Percentiles rank a stretch among this genome's conserved stretches.
These are phyloP conservation scores for Labeo calbasu DNA, from an alignment of 2,797 vertebrate species.

Conservation along the genomic window DNA sequence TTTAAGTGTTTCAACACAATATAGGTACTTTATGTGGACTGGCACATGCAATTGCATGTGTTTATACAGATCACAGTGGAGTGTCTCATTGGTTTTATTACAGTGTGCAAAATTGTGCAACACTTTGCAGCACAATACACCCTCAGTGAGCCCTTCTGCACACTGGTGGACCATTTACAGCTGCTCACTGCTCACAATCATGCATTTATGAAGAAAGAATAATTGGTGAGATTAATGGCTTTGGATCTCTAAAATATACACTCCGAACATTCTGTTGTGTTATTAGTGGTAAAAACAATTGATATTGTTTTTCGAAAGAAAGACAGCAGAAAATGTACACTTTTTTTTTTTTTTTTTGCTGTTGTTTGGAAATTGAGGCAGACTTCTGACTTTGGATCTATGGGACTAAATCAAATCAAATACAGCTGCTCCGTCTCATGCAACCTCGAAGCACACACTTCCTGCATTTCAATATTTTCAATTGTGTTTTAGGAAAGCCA, in stretches of 20 bases:
- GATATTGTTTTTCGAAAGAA: background rate
- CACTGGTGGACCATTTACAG: no score
- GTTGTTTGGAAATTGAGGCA: background rate
- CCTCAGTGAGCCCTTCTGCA: no score
- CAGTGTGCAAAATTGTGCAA: background rate
- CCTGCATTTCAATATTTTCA: background rate
- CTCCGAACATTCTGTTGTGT: background rate
- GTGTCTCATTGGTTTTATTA: background rate
- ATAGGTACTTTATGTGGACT: background rate
- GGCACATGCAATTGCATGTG: background rate
- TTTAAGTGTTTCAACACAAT: background rate
- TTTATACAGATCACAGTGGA: background rate
- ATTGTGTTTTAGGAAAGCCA: constrained; percentile 79
- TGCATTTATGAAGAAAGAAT: no score
- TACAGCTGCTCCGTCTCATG: background rate
- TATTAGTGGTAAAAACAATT: background rate
- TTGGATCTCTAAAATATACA: background rate
- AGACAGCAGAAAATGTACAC: background rate
- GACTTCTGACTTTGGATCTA: background rate
- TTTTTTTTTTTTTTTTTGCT: no score
- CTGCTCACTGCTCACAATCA: background rate
- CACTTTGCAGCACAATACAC: no score
- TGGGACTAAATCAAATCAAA: background rate
- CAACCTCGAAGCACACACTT: background rate
- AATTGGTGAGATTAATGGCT: background rate